phyloP scores from a whole-genome alignment of 2,888 invertebrate genomes.

The Xestia rhomboidea region DNA sequence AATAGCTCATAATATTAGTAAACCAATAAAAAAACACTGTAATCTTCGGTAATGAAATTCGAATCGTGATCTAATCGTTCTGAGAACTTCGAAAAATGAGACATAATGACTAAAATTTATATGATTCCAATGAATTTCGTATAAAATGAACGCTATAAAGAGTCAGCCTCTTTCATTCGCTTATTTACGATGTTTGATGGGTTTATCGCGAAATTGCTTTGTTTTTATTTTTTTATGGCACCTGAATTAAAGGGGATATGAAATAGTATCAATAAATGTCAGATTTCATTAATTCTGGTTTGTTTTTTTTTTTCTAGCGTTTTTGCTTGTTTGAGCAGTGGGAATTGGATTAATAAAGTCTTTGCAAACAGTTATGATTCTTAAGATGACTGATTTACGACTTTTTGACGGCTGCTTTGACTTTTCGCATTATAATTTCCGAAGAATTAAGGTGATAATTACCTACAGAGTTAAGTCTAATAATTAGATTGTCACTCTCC shows the following conservation, averaged over 20 bases:
- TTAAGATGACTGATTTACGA: conserved; percentile 29
- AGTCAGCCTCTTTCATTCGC: conserved; percentile 35
- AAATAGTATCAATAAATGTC: conserved; percentile 66
- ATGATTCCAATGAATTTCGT: conserved; percentile 57
- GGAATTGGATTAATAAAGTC: conserved; percentile 53
- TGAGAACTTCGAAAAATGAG: conserved; percentile 58
- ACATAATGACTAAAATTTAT: conserved; percentile 65
- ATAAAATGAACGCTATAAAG: conserved; percentile 42
- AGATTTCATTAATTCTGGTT: conserved; percentile 59
- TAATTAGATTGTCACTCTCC: too few species aligned
- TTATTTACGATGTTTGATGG: conserved; percentile 61
- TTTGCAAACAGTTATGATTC: conserved; percentile 17
- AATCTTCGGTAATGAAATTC: conserved; percentile 69
- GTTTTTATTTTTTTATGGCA: conserved; percentile 62
- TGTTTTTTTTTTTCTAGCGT: conserved; percentile 29
- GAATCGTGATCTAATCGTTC: conserved; percentile 64
- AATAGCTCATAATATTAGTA: conserved; percentile 65
- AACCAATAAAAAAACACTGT: conserved; percentile 64
- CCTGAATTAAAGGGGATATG: conserved; percentile 38
- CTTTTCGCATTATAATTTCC: background rate
- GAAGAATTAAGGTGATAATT: background rate
- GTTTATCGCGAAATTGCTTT: conserved; percentile 59
- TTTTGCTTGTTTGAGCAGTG: conserved; percentile 50
- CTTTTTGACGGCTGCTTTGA: background rate
- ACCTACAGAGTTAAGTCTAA: background rate